Base-by-base conservation (phyloP, 2,797 vertebrate species). In the Macrochelys suwanniensis region DNA sequence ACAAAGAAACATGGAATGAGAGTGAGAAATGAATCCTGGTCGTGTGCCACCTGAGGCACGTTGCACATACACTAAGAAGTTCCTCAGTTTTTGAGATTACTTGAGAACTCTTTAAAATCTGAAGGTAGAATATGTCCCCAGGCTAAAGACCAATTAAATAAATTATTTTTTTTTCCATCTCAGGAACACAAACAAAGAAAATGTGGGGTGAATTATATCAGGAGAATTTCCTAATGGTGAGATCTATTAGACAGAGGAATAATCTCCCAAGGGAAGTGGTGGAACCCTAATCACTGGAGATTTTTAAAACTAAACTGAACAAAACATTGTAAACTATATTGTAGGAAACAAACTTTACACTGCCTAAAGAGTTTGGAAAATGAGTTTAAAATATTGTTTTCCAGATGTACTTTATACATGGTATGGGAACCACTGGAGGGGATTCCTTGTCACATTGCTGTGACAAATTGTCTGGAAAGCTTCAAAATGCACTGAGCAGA, bases 211-310 rank as follows among this genome's bases (percentile, higher is more conserved):
- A 94, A 80, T 96, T 93, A 91, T 84, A 88, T 57, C 31, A 80
- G 23, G 91, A 83, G 11, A 93, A 89, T 93, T 95, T 95, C 37
- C 79, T 91, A 71, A 47, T 49, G 16, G 42, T 74, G 9, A 6
- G 87, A 1, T 53, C 57, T 90, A 74, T 94, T 93, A 90, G 51
- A 86, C n/a, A 88, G 28, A 57, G 47, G 85, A 91, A 92, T 90
- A 71, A 2, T 85, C 94, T 96, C 93, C 87, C 78, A 56, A 74
- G 86, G 84, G 91, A 93, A 94, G 85, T 42, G 68, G 54, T 94
- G 89, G 78, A 84, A 92, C 94, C 82, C 49, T 84, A 97, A 89
- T 89, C 80, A 83, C 15, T 84, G 37, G 3, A 11, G 5, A 82
- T 56, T 51, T 88, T 90, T 94, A 89, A 57, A 94, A 17, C 15